Evolutionary conservation across 1,140 invertebrate genomes (phyloP).

Genomic region (Daktulosphaira vitifoliae): DNA sequence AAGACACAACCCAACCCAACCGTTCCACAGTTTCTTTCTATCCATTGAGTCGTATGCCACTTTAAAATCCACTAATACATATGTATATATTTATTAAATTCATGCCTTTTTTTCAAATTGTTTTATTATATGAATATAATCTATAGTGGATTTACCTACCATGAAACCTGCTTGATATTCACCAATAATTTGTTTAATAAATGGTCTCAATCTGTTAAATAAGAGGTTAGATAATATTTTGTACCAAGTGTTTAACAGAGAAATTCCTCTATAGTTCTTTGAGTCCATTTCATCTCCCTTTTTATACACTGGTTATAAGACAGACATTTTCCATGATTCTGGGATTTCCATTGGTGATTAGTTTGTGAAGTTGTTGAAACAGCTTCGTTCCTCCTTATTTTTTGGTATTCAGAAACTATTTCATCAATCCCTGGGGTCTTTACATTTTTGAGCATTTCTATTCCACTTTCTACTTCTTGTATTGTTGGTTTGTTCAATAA

Average conservation of each 20-base stretch:
- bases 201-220: constrained; percentile 24
- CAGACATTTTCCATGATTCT: too few relatives aligned
- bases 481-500: neutral
- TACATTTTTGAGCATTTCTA: constrained; percentile 35
- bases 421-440: constrained; percentile 38
- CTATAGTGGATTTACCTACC: constrained; percentile 1
- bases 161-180: constrained; percentile 1
- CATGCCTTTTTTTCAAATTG: too few relatives aligned
- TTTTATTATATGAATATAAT: too few relatives aligned
- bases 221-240: constrained; percentile 29
- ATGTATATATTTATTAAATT: too few relatives aligned
- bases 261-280: constrained; percentile 32
- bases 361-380: too few relatives aligned
- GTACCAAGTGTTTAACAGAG: constrained; percentile 11
- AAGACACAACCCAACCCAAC: too few relatives aligned
- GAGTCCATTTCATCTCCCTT: too few relatives aligned
- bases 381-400: neutral
- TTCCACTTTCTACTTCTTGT: constrained; percentile 20
- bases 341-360: too few relatives aligned
- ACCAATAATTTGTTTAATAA: constrained; percentile 4
- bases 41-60: neutral
- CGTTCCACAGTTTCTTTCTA: neutral
- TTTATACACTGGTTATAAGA: too few relatives aligned
- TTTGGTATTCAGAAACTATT: constrained; percentile 38
- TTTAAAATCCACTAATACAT: too few relatives aligned